Evolutionary conservation across 2,797 vertebrate species (phyloP).

Genomic region (Scolopax bukidnonensis): DNA sequence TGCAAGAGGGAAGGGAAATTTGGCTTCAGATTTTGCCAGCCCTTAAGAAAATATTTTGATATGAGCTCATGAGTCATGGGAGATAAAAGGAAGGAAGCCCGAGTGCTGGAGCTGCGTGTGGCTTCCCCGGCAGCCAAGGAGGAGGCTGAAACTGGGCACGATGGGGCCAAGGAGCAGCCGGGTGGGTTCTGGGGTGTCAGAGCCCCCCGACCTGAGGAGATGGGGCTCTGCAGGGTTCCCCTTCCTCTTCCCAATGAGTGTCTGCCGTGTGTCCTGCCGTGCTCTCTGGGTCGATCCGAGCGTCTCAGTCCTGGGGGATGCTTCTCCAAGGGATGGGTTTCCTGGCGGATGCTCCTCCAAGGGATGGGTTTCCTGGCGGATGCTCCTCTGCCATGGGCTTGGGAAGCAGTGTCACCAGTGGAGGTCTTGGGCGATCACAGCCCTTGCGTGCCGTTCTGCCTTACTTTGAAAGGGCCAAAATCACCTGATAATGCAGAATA

Average conservation of each 20-base stretch:
- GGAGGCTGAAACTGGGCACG: accelerated
- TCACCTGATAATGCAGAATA: neutral
- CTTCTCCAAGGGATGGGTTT: too few relatives aligned
- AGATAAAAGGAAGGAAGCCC: constrained; percentile 21
- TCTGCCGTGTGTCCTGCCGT: accelerated
- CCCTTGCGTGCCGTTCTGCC: neutral
- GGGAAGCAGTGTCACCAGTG: neutral
- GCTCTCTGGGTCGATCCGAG: accelerated
- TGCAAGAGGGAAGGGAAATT: neutral
- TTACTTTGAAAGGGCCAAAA: neutral
- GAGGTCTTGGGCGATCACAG: neutral
- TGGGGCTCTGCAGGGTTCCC: accelerated
- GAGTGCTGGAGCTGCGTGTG: neutral
- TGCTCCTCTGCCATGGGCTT: accelerated
- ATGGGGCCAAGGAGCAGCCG: neutral
- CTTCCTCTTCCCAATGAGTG: accelerated
- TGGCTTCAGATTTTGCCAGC: constrained; percentile 40
- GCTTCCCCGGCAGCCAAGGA: neutral
- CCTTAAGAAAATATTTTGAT: constrained; percentile 61
- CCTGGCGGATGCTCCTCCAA: neutral
- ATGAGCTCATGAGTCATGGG: constrained; percentile 24
- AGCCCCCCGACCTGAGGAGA: neutral
- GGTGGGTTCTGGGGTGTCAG: accelerated
- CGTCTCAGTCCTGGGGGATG: neutral
- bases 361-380: neutral